phyloP scores from a whole-genome alignment of 2,888 invertebrate species.

The Ectemnius lituratus region DNA sequence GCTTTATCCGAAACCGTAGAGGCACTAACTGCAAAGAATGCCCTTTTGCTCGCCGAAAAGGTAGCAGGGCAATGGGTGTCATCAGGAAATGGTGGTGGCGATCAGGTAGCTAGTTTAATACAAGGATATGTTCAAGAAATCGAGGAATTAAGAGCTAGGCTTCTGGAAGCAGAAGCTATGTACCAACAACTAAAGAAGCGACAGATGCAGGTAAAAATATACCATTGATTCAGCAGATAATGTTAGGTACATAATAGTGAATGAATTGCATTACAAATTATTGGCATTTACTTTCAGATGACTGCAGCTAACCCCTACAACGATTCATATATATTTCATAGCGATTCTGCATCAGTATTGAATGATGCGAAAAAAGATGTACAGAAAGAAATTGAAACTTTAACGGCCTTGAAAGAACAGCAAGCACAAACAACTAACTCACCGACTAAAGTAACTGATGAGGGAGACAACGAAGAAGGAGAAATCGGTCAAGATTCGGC shows the following conservation, averaged over 20 bases:
- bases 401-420: constrained; percentile 75
- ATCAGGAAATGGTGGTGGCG: constrained; percentile 74
- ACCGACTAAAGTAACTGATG: constrained; percentile 79
- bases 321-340: constrained; percentile 82
- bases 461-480: constrained; percentile 79
- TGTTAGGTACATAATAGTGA: not conserved
- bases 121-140: constrained; percentile 94
- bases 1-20: constrained; percentile 97
- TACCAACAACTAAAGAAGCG: constrained; percentile 84
- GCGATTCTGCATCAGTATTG: constrained; percentile 81
- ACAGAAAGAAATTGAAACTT: constrained; percentile 83
- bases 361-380: constrained; percentile 90
- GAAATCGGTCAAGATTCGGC: constrained; percentile 82
- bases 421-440: constrained; percentile 61
- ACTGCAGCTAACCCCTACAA: constrained; percentile 73
- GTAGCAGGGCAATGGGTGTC: constrained; percentile 83
- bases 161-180: constrained; percentile 91
- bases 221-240: not conserved
- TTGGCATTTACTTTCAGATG: constrained; percentile 57
- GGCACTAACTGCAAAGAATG: constrained; percentile 89
- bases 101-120: constrained; percentile 83
- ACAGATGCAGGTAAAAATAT: constrained; percentile 69
- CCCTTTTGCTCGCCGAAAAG: constrained; percentile 89
- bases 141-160: constrained; percentile 91
- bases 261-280: too few species aligned